These are phyloP conservation scores for Strigamia crassipes DNA, from an alignment of 2,888 invertebrate species.

Conservation along the genomic window DNA sequence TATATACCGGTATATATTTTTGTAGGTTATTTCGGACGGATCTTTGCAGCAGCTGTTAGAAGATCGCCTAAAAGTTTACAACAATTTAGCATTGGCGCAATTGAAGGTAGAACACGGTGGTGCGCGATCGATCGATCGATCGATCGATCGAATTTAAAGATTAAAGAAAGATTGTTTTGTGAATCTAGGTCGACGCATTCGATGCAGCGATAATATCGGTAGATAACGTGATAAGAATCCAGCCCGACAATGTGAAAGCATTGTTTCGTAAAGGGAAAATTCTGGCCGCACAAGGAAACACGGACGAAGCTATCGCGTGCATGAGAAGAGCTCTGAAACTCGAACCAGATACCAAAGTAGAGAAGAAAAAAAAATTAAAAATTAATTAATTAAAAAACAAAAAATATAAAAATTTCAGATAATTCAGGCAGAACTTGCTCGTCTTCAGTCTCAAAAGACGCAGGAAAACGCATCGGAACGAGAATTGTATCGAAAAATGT, in stretches of 20 bases:
- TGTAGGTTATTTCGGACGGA: constrained; percentile 28
- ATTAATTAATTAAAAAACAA: no score
- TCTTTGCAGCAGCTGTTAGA: constrained; percentile 72
- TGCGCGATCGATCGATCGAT: neutral
- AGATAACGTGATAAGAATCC: constrained; percentile 78
- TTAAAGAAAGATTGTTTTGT: neutral
- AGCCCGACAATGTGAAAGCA: constrained; percentile 88
- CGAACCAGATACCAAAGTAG: constrained; percentile 64
- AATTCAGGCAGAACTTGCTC: constrained; percentile 65
- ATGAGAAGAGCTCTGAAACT: constrained; percentile 68
- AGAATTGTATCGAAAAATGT: constrained; percentile 72
- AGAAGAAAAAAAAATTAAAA: neutral
- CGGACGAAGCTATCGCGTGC: constrained; percentile 70
- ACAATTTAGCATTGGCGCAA: constrained; percentile 91
- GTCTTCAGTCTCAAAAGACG: constrained; percentile 65
- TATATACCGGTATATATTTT: neutral
- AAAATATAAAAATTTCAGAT: no score
- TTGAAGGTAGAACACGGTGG: constrained; percentile 67
- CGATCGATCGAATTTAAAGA: no score
- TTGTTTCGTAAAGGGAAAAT: constrained; percentile 83
- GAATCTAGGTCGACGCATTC: constrained; percentile 68
- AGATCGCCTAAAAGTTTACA: constrained; percentile 80
- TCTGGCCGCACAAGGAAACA: constrained; percentile 70
- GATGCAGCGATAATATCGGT: constrained; percentile 84
- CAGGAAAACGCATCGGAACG: constrained; percentile 68